Conservation (phyloP, 2,113 vertebrate genomes). For the Ammodytes dubius region DNA sequence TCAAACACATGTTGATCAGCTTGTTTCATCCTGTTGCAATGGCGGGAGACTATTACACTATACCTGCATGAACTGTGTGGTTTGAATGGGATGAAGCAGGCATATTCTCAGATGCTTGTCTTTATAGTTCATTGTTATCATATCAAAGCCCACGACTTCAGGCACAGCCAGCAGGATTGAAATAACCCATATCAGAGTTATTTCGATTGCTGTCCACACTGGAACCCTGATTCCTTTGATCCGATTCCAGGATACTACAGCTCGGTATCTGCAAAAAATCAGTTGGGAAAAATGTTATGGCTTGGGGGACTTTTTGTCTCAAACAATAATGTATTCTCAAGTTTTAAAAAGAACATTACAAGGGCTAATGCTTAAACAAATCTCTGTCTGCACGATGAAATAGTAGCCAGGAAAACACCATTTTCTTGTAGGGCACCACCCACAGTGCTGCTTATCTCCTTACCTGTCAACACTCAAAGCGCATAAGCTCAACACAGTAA, state of each 20-base stretch:
- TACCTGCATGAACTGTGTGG: conserved; percentile 92
- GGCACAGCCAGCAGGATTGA: conserved; percentile 91
- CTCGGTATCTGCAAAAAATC: conserved; percentile 88
- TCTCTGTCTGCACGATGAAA: conserved; percentile 58
- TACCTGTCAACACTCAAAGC: conserved; percentile 95
- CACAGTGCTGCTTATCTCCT: conserved; percentile 64
- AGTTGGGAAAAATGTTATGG: conserved; percentile 54
- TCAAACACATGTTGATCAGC: conserved; percentile 47
- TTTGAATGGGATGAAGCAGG: conserved; percentile 89
- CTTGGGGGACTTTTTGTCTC: conserved; percentile 59
- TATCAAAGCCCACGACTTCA: conserved; percentile 92
- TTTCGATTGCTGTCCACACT: conserved; percentile 90
- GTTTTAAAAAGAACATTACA: conserved; percentile 58
- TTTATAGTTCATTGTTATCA: conserved; percentile 89
- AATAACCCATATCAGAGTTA: conserved; percentile 91
- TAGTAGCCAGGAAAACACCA: conserved; percentile 25
- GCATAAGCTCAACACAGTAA: conserved; percentile 94
- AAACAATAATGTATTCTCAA: conserved; percentile 52
- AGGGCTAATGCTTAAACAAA: conserved; percentile 67
- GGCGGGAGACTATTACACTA: conserved; percentile 43
- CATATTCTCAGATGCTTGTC: conserved; percentile 88
- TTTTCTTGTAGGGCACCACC: conserved; percentile 43
- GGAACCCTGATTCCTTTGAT: conserved; percentile 92
- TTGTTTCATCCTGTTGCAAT: conserved; percentile 30
- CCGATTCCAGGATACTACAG: conserved; percentile 91